These are phyloP conservation scores for Bombus consobrinus DNA, from an alignment of 1,140 invertebrate genomes.

Conservation along the genomic window DNA sequence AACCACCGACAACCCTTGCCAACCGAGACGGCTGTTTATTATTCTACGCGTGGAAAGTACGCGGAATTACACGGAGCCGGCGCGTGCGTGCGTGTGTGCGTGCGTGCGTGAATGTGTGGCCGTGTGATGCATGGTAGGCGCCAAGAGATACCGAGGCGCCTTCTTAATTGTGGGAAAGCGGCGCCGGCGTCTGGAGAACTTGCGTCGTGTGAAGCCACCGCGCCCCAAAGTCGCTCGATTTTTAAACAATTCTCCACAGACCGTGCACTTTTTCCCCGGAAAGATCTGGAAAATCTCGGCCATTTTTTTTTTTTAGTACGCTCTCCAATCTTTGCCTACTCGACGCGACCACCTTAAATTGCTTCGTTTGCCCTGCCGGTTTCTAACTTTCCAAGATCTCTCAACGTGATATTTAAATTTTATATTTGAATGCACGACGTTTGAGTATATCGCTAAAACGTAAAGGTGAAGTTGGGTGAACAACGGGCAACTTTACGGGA, in stretches of 20 bases:
- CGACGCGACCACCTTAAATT: background rate
- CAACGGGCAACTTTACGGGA: too few relatives aligned
- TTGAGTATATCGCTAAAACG: background rate
- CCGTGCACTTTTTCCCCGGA: background rate
- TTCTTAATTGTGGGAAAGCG: constrained; percentile 80
- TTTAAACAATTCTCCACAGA: constrained; percentile 47
- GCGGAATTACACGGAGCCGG: constrained; percentile 44
- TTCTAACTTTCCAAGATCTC: background rate
- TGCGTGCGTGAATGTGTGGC: constrained; percentile 45
- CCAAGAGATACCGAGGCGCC: constrained; percentile 80
- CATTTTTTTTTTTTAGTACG: too few relatives aligned
- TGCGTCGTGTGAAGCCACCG: constrained; percentile 60
- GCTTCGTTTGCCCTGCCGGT: too few relatives aligned
- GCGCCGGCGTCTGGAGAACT: constrained; percentile 70
- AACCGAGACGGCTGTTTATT: constrained; percentile 28
- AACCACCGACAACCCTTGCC: background rate
- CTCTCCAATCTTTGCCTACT: too few relatives aligned
- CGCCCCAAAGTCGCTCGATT: constrained; percentile 10
- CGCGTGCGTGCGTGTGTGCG: constrained; percentile 48
- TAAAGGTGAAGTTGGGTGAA: too few relatives aligned
- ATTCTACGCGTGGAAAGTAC: constrained; percentile 24
- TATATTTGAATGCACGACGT: background rate
- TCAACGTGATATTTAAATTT: background rate
- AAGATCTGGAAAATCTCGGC: background rate
- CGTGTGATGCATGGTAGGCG: constrained; percentile 69